A percentile compares a stretch with the other conserved stretches of the same genome.
phyloP scores from a whole-genome alignment of 2,113 vertebrate genomes.

The Corapipo altera region DNA sequence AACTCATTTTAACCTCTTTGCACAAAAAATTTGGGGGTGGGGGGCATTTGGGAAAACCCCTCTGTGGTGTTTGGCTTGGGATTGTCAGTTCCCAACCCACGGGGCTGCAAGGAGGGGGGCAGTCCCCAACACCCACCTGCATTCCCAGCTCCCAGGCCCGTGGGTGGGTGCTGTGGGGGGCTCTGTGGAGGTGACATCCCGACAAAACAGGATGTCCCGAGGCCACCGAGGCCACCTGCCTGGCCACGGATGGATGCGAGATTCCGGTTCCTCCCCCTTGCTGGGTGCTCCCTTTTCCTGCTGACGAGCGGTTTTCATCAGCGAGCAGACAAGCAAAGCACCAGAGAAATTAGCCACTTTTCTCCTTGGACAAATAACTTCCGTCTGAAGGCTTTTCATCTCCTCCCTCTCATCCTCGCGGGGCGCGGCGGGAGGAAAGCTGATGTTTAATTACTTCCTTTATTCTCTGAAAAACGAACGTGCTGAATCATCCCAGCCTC shows the following conservation, averaged over 20 bases:
- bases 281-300: background rate
- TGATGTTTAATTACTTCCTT: conserved; percentile 57
- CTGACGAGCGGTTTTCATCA: conserved; percentile 17
- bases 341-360: conserved; percentile 37
- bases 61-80: background rate
- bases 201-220: accelerated
- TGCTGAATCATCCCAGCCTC: conserved; percentile 50
- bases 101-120: background rate
- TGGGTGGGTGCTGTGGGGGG: accelerated
- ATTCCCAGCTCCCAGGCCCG: background rate
- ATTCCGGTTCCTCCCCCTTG: background rate
- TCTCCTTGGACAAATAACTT: conserved; percentile 61
- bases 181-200: background rate
- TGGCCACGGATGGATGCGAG: background rate
- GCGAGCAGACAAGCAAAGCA: conserved; percentile 8
- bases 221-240: background rate
- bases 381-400: conserved; percentile 54
- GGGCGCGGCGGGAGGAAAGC: conserved; percentile 19
- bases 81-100: accelerated
- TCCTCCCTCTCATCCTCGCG: conserved; percentile 10
- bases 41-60: background rate
- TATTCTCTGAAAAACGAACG: background rate
- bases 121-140: background rate
- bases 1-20: background rate
- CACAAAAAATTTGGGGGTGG: accelerated